Evolutionary conservation across 2,113 vertebrate genomes (phyloP), one percentile per base, ranked within the genome.

Genomic region (Larimichthys polyactis): DNA sequence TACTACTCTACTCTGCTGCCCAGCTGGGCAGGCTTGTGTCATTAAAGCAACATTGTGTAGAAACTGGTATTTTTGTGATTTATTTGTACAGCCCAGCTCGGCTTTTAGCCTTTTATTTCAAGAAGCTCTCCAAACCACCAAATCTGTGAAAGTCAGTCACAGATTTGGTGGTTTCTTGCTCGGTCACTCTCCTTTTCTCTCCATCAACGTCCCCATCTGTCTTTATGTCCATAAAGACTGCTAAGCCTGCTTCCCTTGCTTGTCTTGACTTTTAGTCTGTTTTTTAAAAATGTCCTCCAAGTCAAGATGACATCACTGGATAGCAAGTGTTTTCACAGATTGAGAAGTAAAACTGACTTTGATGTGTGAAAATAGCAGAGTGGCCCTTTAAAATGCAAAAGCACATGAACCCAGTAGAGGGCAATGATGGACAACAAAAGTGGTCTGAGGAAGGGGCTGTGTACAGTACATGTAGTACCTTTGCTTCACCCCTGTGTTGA

Each of bases 381-480:
- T 5, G 11, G 1, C 6, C 5, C 46, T 78, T 79, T 65, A 40
- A 78, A 51, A 60, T 83, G 62, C 44, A 68, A 69, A 52, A 19
- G 3, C 48, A 78, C 29, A 62, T 9, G 16, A 10, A 62, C 67
- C 90, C 93, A 93, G 86, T 55, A 90, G 93, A 90, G 91, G 91
- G 91, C 77, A 75, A 85, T 52, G 54, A 85, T 51, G 71, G 60
- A 59, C 32, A 75, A 64, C 8, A 49, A n/a, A 32, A 27, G 4
- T 40, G 36, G 11, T 64, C 49, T 63, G 51, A 58, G 16, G 27
- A 74, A 7, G 20, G 16, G 17, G 22, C 22, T 43, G 46, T 43
- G 27, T 32, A 29, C 36, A 15, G 5, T 16, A 52, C 36, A 43
- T 55, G 51, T 6, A 20, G n/a, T 20, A 29, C 36, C 11, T 66